Percentiles rank a stretch among this genome's conserved stretches.
phyloP scores from a whole-genome alignment of 1,140 invertebrate genomes.

The Drosophila ohnishii region DNA sequence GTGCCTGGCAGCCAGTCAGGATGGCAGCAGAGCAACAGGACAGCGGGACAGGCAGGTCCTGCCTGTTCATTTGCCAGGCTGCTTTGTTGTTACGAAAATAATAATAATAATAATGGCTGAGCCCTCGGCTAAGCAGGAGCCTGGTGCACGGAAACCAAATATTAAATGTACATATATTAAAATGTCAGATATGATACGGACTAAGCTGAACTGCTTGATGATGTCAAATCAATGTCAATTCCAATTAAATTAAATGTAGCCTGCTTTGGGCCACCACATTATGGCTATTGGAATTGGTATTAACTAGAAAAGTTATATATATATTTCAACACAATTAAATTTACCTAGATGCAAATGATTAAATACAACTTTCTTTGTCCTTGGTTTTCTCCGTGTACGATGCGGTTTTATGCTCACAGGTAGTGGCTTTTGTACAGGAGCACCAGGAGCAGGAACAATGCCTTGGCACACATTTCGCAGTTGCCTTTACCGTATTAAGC shows the following conservation, averaged over 20 bases:
- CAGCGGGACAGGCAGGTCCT: conserved; percentile 37
- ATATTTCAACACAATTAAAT: not conserved
- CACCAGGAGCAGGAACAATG: conserved; percentile 44
- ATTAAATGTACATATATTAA: not conserved
- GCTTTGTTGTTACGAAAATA: conserved; percentile 70
- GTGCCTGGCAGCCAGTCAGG: conserved; percentile 36
- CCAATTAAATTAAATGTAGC: not conserved
- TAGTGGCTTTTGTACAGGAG: conserved; percentile 48
- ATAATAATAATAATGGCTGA: no score
- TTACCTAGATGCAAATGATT: not conserved
- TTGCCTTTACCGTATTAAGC: conserved; percentile 68
- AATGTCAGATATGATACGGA: not conserved
- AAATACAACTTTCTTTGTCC: not conserved
- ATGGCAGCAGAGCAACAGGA: conserved; percentile 24
- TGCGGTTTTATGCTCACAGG: conserved; percentile 56
- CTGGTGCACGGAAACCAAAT: conserved; percentile 12
- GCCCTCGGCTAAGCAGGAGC: conserved; percentile 30
- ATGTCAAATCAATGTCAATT: not conserved
- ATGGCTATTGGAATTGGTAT: no score
- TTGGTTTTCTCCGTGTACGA: conserved; percentile 23
- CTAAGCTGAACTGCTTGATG: not conserved
- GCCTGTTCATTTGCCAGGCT: conserved; percentile 63
- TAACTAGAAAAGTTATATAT: not conserved
- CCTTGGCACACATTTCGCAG: conserved; percentile 66
- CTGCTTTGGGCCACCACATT: not conserved